Conservation (phyloP, 2,113 vertebrate genomes). For the Myocastor coypus region DNA sequence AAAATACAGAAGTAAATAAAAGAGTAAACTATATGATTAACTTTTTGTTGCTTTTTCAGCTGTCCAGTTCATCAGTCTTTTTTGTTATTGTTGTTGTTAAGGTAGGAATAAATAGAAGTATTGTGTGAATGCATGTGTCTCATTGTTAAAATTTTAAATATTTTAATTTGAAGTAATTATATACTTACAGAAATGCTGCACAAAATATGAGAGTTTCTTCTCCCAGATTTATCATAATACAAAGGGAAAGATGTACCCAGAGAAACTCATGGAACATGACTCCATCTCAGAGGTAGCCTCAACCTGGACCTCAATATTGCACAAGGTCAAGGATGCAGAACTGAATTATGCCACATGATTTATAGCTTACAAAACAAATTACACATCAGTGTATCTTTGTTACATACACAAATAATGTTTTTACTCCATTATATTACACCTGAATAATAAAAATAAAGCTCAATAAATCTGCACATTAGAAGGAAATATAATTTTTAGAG, state of each 20-base stretch:
- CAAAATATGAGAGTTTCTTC: not conserved
- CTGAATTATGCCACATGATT: not conserved
- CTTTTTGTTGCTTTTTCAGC: not conserved
- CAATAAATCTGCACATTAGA: not conserved
- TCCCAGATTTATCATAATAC: not conserved
- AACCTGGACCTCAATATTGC: not conserved
- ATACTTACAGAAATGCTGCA: not conserved
- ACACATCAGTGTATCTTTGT: not conserved
- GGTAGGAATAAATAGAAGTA: not conserved
- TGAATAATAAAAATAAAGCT: not conserved
- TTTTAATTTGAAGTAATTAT: slow-evolving; percentile 21
- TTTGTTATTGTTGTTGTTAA: not conserved
- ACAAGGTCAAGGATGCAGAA: not conserved
- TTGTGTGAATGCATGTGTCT: not conserved
- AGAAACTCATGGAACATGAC: not conserved
- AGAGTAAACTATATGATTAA: not conserved
- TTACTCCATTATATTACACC: not conserved
- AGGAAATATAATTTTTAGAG: not conserved
- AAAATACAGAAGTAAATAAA: not conserved
- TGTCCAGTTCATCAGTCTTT: not conserved
- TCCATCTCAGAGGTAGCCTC: not conserved
- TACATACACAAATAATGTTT: not conserved
- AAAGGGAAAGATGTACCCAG: not conserved
- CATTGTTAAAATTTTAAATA: not conserved
- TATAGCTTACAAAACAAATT: slow-evolving; percentile 38